A percentile compares a stretch with the other conserved stretches of the same genome.
phyloP scores from a whole-genome alignment of 2,113 vertebrate species.

The Tringa solitaria region DNA sequence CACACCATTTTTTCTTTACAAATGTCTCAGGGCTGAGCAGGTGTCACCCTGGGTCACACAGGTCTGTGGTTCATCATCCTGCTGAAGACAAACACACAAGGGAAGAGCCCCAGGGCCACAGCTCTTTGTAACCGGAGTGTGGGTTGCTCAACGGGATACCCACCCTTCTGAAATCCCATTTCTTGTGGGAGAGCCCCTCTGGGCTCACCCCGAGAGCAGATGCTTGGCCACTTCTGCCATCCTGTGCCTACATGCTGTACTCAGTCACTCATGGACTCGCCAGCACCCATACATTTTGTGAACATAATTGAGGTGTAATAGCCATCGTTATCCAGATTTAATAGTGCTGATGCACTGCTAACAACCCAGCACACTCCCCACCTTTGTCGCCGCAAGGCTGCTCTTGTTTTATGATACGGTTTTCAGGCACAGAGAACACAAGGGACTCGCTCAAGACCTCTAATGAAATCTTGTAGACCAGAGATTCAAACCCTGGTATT shows the following conservation, averaged over 20 bases:
- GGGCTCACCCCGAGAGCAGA: neutral
- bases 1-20: neutral
- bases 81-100: neutral
- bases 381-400: accelerated
- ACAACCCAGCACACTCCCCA: neutral
- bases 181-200: neutral
- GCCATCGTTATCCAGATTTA: neutral
- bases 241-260: neutral
- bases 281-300: neutral
- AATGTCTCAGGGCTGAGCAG: neutral
- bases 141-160: neutral
- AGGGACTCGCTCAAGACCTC: neutral
- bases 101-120: neutral
- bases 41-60: neutral
- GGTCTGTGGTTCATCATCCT: neutral
- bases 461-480: neutral
- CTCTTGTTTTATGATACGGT: neutral
- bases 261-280: accelerated
- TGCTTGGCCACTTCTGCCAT: neutral
- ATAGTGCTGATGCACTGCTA: neutral
- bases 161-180: neutral
- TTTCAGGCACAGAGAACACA: neutral
- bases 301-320: accelerated
- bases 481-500: neutral
- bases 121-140: neutral